Evolutionary conservation across 2,113 vertebrate genomes (phyloP), one percentile per base, ranked within the genome.

Genomic region (Lophochroa leadbeateri): DNA sequence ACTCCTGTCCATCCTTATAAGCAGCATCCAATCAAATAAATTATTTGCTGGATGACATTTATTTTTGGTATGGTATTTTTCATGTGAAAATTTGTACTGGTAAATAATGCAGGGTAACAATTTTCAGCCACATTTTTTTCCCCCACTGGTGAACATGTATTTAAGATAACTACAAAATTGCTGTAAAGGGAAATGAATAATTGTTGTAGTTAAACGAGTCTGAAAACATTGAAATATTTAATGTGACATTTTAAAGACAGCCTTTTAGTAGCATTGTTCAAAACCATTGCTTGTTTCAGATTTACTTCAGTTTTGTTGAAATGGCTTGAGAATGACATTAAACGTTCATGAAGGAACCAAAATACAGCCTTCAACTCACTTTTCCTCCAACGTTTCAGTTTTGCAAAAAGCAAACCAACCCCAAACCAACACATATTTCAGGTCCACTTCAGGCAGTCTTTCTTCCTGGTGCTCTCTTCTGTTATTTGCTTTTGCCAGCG

Each of bases 91-190:
- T 90, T 96, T 80, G 75, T 88, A 23, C 75, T 93, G 83, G 71
- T 79, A 88, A 84, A 64, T 92, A 92, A 60, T 14, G 8, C 43
- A 91, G 50, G 69, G 50, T 89, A 89, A 86, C 33, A 90, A 78
- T 92, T 95, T 94, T 82, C 64, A 94, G 80, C n/a, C 76, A 71
- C 80, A 11, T 64, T 68, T 90, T 79, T 79, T 76, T 82, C 39
- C 60, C 9, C 71, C 69, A 52, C 50, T 75, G 46, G 37, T 33
- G 43, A 96, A 88, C 55, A 43, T n/a, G 1, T 78, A 88, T 78
- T 94, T 95, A 91, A 7, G 43, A 53, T 92, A 94, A 96, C 92
- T 64, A 68, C 53, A 94, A 95, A 94, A 95, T 83, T 94, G 24
- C 43, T 5, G 4, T 71, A 83, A 75, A 88, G 27, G 50, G 35